Evolutionary conservation across 2,113 vertebrate genomes (phyloP).

Genomic region (Blennius ocellaris): DNA sequence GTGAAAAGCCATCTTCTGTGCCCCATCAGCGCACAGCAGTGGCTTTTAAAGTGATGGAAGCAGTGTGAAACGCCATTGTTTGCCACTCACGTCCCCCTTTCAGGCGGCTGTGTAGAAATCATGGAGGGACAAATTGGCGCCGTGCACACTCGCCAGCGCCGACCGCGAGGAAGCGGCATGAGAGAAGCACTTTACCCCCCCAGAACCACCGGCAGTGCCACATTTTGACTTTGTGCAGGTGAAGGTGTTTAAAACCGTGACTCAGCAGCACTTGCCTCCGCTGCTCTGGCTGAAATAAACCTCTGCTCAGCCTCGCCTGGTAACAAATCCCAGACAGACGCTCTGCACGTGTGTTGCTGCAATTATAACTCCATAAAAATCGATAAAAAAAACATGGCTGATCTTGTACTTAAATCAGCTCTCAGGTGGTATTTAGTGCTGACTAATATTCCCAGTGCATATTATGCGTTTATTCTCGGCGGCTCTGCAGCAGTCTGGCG

Average conservation of each 20-base stretch:
- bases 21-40: too few relatives aligned
- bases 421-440: too few relatives aligned
- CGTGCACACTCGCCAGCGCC: not conserved
- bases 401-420: too few relatives aligned
- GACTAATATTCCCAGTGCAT: too few relatives aligned
- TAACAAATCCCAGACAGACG: not conserved
- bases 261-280: conserved; percentile 15
- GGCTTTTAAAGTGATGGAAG: not conserved
- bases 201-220: not conserved
- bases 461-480: too few relatives aligned
- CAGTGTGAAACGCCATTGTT: not conserved
- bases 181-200: conserved; percentile 19
- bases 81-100: not conserved
- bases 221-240: conserved; percentile 6
- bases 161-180: not conserved
- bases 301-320: conserved; percentile 8
- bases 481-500: too few relatives aligned
- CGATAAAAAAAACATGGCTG: too few relatives aligned
- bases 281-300: conserved; percentile 19
- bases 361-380: too few relatives aligned
- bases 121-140: not conserved
- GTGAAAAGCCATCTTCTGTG: too few relatives aligned
- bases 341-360: not conserved
- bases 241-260: conserved; percentile 27
- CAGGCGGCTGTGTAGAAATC: not conserved